Conservation (phyloP, 2,113 vertebrate genomes). For the Labeo catla region DNA sequence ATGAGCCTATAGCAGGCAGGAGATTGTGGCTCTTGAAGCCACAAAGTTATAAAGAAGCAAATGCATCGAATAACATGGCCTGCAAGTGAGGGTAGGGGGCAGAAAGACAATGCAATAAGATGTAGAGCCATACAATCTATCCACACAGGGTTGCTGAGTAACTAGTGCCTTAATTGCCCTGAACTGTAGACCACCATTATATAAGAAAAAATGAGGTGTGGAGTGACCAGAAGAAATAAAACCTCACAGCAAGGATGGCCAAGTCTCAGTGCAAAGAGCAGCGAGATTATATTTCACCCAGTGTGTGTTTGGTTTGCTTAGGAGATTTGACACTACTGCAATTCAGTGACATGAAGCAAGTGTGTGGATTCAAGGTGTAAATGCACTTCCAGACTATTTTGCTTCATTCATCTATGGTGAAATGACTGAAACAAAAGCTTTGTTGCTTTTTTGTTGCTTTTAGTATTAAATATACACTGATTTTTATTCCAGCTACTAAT, state of each 20-base stretch:
- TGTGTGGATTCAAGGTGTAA: not conserved
- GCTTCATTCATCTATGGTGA: not conserved
- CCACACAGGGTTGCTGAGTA: constrained; percentile 57
- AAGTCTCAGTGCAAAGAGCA: not conserved
- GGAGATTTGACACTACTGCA: not conserved
- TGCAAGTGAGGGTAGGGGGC: not conserved
- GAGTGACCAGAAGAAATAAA: constrained; percentile 39
- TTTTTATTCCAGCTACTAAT: too few species aligned
- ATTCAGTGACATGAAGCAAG: not conserved
- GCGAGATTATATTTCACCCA: not conserved
- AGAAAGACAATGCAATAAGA: constrained; percentile 47
- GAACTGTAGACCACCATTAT: constrained; percentile 41
- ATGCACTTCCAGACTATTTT: not conserved
- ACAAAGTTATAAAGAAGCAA: constrained; percentile 51
- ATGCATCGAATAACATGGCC: constrained; percentile 53
- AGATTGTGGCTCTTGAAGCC: not conserved
- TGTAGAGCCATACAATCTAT: constrained; percentile 46
- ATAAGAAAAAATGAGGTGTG: not conserved
- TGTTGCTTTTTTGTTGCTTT: too few species aligned
- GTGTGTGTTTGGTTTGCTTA: constrained; percentile 12
- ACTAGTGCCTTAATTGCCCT: constrained; percentile 60
- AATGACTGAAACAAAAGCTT: too few species aligned
- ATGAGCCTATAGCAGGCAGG: not conserved
- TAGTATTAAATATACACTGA: too few species aligned
- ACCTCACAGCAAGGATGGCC: not conserved